Evolutionary conservation across 2,797 vertebrate species (phyloP).

Genomic region (Helarctos malayanus): DNA sequence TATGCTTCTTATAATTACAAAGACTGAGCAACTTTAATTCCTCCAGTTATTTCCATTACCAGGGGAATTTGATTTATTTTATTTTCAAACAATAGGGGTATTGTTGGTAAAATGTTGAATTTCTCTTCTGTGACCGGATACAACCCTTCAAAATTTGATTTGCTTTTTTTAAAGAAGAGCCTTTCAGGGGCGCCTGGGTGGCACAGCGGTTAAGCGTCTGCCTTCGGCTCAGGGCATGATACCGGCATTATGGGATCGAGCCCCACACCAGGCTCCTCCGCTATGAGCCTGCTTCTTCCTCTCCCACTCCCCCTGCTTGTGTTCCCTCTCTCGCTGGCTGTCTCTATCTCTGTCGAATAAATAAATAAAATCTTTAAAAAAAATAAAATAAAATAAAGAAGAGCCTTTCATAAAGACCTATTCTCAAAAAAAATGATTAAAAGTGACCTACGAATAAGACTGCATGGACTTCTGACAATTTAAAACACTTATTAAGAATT

Average conservation of each 20-base stretch:
- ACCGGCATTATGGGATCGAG: no score
- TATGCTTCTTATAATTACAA: neutral
- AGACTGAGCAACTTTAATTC: neutral
- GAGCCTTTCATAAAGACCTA: neutral
- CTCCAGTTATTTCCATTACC: conserved; percentile 1
- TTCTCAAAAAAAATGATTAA: neutral
- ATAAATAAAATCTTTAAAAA: no score
- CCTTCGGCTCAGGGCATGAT: no score
- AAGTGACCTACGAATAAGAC: neutral
- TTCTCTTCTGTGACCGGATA: neutral
- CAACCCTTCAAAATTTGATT: neutral
- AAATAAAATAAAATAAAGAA: no score
- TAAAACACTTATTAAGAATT: neutral
- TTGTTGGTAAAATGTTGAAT: neutral
- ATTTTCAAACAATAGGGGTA: neutral
- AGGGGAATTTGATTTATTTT: neutral
- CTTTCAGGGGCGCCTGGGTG: no score
- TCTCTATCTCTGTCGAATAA: no score
- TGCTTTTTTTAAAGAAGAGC: neutral
- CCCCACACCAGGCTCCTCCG: no score
- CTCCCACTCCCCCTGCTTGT: no score
- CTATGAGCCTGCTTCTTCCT: no score
- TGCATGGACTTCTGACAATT: neutral
- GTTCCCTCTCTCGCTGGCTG: no score
- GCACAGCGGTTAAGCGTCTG: no score